A percentile compares a stretch with the other conserved stretches of the same genome.
Conservation (phyloP, 2,888 invertebrate species). For the Oligia fasciuncula region DNA sequence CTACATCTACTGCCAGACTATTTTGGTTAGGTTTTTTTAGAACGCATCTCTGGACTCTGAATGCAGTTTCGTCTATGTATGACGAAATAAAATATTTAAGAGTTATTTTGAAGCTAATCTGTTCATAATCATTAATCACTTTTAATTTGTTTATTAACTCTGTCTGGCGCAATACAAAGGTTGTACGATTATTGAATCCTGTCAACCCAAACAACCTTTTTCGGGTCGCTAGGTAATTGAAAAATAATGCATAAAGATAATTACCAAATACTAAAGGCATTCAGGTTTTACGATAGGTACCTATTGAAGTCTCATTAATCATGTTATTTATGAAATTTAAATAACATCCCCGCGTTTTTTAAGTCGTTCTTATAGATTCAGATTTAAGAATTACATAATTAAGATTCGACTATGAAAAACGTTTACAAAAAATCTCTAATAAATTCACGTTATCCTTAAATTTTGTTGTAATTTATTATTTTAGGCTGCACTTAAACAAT, state of each 20-base stretch:
- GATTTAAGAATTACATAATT: background rate
- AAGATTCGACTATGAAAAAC: background rate
- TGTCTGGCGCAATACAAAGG: background rate
- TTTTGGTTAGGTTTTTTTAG: conserved; percentile 67
- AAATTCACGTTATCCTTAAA: too few relatives aligned
- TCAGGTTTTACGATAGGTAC: background rate
- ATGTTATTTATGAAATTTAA: background rate
- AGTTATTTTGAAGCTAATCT: background rate
- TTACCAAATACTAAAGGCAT: background rate
- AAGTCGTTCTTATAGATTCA: background rate
- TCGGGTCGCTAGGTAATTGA: background rate
- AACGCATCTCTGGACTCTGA: conserved; percentile 57
- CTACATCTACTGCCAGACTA: conserved; percentile 74
- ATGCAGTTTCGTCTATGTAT: conserved; percentile 52
- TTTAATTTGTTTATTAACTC: conserved; percentile 9
- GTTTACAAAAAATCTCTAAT: too few relatives aligned
- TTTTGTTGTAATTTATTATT: background rate
- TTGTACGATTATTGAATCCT: background rate
- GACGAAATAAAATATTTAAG: conserved; percentile 47
- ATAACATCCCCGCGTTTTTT: background rate
- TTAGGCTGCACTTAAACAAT: too few relatives aligned
- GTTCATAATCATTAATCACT: conserved; percentile 7
- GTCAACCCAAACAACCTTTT: conserved; percentile 9
- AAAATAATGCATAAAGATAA: background rate
- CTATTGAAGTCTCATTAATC: conserved; percentile 8